Evolutionary conservation across 2,113 vertebrate species (phyloP), one percentile per base, ranked within the genome.

Genomic region (Forbesichthys agassizii): DNA sequence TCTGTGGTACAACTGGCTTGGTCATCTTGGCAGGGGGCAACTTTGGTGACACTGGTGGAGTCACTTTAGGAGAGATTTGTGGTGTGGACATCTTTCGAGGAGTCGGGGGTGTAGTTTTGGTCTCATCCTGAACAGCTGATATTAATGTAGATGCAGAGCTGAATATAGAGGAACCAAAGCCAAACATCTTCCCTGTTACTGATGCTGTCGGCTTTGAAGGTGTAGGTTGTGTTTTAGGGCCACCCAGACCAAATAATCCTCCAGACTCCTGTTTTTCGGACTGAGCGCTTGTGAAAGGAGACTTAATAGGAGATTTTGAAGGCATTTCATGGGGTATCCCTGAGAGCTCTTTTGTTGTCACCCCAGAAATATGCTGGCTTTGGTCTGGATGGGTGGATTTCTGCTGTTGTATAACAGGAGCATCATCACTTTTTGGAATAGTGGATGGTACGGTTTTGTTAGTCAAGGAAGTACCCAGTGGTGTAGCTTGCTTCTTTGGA

Each of bases 211-310:
- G 33, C 68, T 89, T 84, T 69, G 80, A 55, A 6, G 71, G 89
- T 56, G 78, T 5, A 14, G 90, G 85, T 14, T 95, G 84, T 61
- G 84, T 75, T 82, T 88, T 87, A 47, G 86, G 48, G 60, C 79
- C 75, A 68, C 84, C 85, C 80, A 92, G 90, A 7, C 87, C 86
- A 86, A 92, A 91, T 89, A 97, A 96, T n/a, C 89, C 92, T 83
- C 85, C 92, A 74, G 14, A 92, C 56, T 72, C 84, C 65, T 94
- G 94, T 48, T 94, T 96, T 33, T 87, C 78, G 47, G 89, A 79
- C 33, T 87, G 74, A 60, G 80, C 20, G 77, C 60, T 16, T 48
- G 12, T 70, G 73, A 90, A 85, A 55, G 70, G 66, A 82, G 90
- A 46, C 66, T 88, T 93, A 64, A 82, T 52, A 64, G 86, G 71